Evolutionary conservation across 1,140 invertebrate genomes (phyloP).

Genomic region (Scaptomyza graminum): DNA sequence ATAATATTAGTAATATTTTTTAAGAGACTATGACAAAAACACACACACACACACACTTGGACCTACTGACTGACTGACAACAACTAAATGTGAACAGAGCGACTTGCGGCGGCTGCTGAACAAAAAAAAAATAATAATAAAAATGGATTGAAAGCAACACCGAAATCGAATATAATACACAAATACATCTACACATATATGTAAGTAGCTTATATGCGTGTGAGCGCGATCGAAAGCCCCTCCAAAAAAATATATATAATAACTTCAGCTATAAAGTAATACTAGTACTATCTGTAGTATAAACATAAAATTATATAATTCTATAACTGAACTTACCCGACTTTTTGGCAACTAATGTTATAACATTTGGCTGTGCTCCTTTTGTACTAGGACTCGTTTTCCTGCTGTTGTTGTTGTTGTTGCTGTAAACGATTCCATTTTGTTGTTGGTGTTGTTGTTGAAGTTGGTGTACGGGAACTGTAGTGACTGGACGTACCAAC

Average conservation of each 20-base stretch:
- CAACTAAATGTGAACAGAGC: conserved; percentile 41
- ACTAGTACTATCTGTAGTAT: background rate
- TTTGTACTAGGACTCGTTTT: background rate
- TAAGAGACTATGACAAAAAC: conserved; percentile 34
- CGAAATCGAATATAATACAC: conserved; percentile 33
- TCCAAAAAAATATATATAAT: background rate
- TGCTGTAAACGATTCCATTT: background rate
- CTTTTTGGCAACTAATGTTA: background rate
- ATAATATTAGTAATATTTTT: conserved; percentile 29
- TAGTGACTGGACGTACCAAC: background rate
- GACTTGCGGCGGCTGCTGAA: conserved; percentile 16
- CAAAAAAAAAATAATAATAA: conserved; percentile 10
- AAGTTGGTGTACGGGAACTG: conserved; percentile 1
- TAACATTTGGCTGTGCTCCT: background rate
- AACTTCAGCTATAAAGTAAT: background rate
- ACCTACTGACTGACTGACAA: conserved; percentile 29
- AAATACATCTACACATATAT: conserved; percentile 1
- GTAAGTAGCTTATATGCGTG: background rate
- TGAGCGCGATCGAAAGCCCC: background rate
- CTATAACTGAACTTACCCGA: conserved; percentile 1
- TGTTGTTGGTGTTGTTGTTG: conserved; percentile 14
- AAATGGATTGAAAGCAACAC: conserved; percentile 27
- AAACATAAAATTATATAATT: background rate
- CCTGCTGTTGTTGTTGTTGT: background rate
- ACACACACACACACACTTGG: conserved; percentile 13